phyloP scores from a whole-genome alignment of 2,113 vertebrate genomes.

The Eptesicus fuscus region DNA sequence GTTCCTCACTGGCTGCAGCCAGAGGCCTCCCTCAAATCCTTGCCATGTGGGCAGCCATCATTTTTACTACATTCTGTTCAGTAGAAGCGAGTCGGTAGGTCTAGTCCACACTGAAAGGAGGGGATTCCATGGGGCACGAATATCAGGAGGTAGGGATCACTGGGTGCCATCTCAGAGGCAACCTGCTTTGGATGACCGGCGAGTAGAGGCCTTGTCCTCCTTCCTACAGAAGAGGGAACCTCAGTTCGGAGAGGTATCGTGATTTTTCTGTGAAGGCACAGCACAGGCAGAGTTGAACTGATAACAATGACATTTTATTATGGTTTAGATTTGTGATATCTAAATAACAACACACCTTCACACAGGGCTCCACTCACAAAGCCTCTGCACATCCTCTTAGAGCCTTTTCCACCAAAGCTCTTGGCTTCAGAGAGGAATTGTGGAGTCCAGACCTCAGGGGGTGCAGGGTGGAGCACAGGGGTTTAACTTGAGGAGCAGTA shows the following conservation, averaged over 20 bases:
- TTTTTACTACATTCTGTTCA: not conserved
- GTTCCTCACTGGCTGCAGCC: not conserved
- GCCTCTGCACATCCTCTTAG: no score
- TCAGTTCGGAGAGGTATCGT: not conserved
- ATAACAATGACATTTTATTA: not conserved
- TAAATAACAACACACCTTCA: not conserved
- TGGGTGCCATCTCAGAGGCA: not conserved
- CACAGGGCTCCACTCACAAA: not conserved
- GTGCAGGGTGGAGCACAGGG: accelerated
- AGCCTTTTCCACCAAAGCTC: not conserved
- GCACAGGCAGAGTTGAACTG: not conserved
- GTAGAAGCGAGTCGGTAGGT: not conserved
- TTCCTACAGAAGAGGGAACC: not conserved
- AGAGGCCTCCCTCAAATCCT: not conserved
- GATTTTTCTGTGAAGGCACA: not conserved
- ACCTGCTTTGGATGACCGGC: not conserved
- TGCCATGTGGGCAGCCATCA: not conserved
- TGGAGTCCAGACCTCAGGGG: not conserved
- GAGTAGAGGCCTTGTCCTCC: not conserved
- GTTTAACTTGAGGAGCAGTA: not conserved
- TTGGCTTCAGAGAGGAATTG: not conserved
- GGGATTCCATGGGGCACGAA: not conserved
- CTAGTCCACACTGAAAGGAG: not conserved
- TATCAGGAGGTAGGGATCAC: not conserved
- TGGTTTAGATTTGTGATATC: not conserved